Percentiles rank a stretch among this genome's conserved stretches.
Conservation (phyloP, 1,140 invertebrate species). For the Drosophila nigrodunni region DNA sequence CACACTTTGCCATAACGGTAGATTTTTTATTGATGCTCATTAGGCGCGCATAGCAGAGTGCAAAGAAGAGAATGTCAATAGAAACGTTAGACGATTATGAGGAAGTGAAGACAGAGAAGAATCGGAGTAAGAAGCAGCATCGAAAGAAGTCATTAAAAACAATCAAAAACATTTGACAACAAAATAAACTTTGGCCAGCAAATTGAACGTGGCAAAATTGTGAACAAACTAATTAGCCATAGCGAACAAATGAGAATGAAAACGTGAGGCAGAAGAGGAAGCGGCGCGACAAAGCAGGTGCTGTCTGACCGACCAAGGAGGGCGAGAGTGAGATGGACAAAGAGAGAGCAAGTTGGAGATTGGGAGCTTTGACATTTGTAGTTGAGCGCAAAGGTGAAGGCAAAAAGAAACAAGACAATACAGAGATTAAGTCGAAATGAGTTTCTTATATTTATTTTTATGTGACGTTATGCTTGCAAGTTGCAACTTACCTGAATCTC, state of each 20-base stretch:
- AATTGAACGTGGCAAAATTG: slow-evolving; percentile 56
- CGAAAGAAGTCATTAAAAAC: slow-evolving; percentile 48
- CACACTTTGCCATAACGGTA: slow-evolving; percentile 49
- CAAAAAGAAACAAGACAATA: slow-evolving; percentile 8
- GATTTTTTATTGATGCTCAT: slow-evolving; percentile 39
- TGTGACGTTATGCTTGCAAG: background rate
- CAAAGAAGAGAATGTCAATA: slow-evolving; percentile 20
- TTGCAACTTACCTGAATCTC: slow-evolving; percentile 94
- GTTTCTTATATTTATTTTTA: background rate
- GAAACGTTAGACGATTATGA: slow-evolving; percentile 27
- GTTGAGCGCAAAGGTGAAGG: slow-evolving; percentile 30
- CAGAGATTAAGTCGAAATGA: slow-evolving; percentile 18
- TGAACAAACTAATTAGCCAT: slow-evolving; percentile 60
- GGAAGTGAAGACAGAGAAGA: background rate
- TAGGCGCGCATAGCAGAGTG: slow-evolving; percentile 10
- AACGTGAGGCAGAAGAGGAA: slow-evolving; percentile 17
- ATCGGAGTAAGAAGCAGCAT: background rate
- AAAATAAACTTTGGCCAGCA: slow-evolving; percentile 33
- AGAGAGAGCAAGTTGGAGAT: background rate
- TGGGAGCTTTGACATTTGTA: slow-evolving; percentile 49
- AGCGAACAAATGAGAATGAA: slow-evolving; percentile 31
- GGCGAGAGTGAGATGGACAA: background rate
- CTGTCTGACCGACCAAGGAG: background rate
- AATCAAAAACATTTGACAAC: slow-evolving; percentile 56
- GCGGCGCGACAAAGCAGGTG: slow-evolving; percentile 29